These are phyloP conservation scores for Callopanchax toddi DNA, from an alignment of 2,113 vertebrate genomes.

Conservation along the genomic window DNA sequence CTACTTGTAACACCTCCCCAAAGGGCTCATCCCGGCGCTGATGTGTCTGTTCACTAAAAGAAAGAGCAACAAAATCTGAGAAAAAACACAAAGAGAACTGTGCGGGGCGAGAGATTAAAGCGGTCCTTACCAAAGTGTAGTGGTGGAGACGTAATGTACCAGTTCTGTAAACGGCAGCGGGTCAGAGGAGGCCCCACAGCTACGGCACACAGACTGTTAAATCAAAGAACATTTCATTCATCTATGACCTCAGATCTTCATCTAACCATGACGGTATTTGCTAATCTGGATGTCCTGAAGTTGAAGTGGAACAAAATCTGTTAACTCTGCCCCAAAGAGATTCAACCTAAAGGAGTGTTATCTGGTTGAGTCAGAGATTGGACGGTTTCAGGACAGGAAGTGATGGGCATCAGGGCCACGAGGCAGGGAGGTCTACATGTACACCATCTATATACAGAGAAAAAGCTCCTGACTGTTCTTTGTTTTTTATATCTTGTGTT, in stretches of 20 bases:
- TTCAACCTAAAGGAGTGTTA: too few relatives aligned
- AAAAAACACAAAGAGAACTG: not conserved
- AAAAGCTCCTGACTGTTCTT: too few relatives aligned
- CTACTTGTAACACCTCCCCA: slow-evolving; percentile 91
- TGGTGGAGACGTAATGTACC: slow-evolving; percentile 97
- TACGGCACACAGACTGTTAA: slow-evolving; percentile 90
- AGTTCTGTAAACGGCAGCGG: slow-evolving; percentile 95
- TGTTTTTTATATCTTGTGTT: too few relatives aligned
- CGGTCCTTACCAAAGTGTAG: slow-evolving; percentile 90
- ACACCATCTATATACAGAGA: too few relatives aligned
- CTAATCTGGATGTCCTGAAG: slow-evolving; percentile 12
- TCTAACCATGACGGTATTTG: slow-evolving; percentile 20
- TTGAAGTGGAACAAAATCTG: slow-evolving; percentile 26
- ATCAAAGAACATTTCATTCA: too few relatives aligned
- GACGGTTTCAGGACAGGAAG: slow-evolving; percentile 28
- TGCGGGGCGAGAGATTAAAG: slow-evolving; percentile 1
- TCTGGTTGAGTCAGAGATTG: slow-evolving; percentile 32
- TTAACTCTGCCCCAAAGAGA: slow-evolving; percentile 21
- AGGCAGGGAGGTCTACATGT: slow-evolving; percentile 21
- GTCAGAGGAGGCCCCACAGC: slow-evolving; percentile 96
- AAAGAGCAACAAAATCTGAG: slow-evolving; percentile 13
- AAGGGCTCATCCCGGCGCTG: slow-evolving; percentile 91
- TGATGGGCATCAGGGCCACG: slow-evolving; percentile 39
- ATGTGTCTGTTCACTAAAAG: slow-evolving; percentile 86
- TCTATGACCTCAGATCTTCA: too few relatives aligned